Conservation (phyloP, 2,113 vertebrate species). For the Ginglymostoma cirratum region DNA sequence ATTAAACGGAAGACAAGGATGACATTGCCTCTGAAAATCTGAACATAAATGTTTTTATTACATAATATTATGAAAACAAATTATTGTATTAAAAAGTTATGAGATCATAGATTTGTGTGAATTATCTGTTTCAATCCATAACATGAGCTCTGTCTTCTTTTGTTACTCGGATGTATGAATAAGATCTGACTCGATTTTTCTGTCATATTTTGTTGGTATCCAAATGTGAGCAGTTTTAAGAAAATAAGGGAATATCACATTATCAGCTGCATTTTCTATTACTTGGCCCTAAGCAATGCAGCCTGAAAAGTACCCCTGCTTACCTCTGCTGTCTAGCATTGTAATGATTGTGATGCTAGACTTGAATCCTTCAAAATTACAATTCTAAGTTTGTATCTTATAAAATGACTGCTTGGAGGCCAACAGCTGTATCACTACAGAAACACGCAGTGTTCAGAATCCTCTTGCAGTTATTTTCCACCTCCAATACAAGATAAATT, state of each 20-base stretch:
- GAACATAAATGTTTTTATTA: not conserved
- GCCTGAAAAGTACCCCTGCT: not conserved
- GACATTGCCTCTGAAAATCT: not conserved
- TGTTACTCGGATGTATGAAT: not conserved
- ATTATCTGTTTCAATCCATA: not conserved
- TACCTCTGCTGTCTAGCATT: not conserved
- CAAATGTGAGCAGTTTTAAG: not conserved
- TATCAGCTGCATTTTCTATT: not conserved
- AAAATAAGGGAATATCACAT: not conserved
- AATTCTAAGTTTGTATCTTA: not conserved
- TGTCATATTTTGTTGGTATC: not conserved
- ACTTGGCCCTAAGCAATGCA: not conserved
- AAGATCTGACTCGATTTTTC: not conserved
- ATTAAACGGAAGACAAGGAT: not conserved
- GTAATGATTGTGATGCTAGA: not conserved
- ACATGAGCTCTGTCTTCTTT: not conserved
- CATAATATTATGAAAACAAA: not conserved
- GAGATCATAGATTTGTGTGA: not conserved
- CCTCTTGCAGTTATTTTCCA: not conserved
- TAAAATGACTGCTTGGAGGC: not conserved
- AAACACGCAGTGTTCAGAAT: not conserved
- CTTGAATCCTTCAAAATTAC: not conserved
- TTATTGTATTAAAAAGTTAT: not conserved
- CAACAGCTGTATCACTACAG: not conserved
- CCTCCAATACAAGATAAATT: not conserved